phyloP scores from a whole-genome alignment of 2,797 vertebrate species.

The Girardinus metallicus region DNA sequence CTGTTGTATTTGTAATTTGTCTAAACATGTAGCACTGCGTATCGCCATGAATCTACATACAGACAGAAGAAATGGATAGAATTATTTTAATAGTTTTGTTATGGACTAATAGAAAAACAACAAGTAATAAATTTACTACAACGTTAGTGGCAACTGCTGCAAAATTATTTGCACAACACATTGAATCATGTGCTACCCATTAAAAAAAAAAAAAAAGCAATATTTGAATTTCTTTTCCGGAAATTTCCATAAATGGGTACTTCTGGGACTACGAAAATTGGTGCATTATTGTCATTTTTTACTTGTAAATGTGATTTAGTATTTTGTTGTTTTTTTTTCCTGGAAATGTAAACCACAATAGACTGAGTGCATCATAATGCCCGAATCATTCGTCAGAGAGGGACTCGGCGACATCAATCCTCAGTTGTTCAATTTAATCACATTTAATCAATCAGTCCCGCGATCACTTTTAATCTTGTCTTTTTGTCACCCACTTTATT shows the following conservation, averaged over 20 bases:
- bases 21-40: not conserved
- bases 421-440: conserved; percentile 58
- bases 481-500: conserved; percentile 68
- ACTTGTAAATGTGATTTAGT: conserved; percentile 32
- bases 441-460: conserved; percentile 65
- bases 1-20: not conserved
- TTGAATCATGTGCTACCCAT: not conserved
- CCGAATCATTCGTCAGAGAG: conserved; percentile 52
- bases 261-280: conserved; percentile 16
- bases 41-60: not conserved
- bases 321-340: conserved; percentile 2
- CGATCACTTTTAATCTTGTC: conserved; percentile 64
- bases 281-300: conserved; percentile 17
- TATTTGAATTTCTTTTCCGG: not conserved
- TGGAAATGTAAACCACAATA: conserved; percentile 42
- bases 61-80: not conserved
- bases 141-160: not conserved
- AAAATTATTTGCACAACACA: not conserved
- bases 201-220: not conserved
- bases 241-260: not conserved
- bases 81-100: not conserved
- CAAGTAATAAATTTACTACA: not conserved
- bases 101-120: not conserved
- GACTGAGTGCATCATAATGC: conserved; percentile 46
- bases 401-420: conserved; percentile 55